These are phyloP conservation scores for Carassius gibelio DNA, from an alignment of 2,113 vertebrate species.

Conservation along the genomic window DNA sequence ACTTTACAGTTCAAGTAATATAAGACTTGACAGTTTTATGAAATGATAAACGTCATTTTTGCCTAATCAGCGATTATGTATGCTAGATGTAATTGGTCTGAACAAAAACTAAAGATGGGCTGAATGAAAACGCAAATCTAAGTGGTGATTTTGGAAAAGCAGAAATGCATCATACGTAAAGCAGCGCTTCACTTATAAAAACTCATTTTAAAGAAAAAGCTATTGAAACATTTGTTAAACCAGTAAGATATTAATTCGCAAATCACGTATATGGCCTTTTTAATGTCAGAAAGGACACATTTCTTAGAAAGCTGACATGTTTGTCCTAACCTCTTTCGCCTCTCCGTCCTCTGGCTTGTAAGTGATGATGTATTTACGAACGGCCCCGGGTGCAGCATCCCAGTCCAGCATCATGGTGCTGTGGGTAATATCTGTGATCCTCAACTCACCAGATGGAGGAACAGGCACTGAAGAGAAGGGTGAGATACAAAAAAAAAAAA, in stretches of 20 bases:
- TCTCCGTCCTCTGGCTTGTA: slow-evolving; percentile 85
- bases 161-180: neutral
- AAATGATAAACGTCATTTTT: neutral
- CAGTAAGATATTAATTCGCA: too few relatives aligned
- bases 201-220: neutral
- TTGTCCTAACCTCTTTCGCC: slow-evolving; percentile 83
- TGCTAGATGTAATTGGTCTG: neutral
- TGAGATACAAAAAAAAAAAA: slow-evolving; percentile 33
- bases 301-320: neutral
- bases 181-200: neutral
- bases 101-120: neutral
- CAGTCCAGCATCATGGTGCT: slow-evolving; percentile 86
- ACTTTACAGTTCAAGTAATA: neutral
- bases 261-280: neutral
- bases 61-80: neutral
- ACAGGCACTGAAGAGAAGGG: slow-evolving; percentile 78
- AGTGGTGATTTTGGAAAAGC: neutral
- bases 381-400: slow-evolving; percentile 87
- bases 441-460: slow-evolving; percentile 81
- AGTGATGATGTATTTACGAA: slow-evolving; percentile 86
- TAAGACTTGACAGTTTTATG: neutral
- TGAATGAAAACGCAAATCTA: neutral
- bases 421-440: slow-evolving; percentile 87
- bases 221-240: neutral
- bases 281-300: neutral